These are phyloP conservation scores for Hydrolagus colliei DNA, from an alignment of 2,797 vertebrate species.

Conservation along the genomic window DNA sequence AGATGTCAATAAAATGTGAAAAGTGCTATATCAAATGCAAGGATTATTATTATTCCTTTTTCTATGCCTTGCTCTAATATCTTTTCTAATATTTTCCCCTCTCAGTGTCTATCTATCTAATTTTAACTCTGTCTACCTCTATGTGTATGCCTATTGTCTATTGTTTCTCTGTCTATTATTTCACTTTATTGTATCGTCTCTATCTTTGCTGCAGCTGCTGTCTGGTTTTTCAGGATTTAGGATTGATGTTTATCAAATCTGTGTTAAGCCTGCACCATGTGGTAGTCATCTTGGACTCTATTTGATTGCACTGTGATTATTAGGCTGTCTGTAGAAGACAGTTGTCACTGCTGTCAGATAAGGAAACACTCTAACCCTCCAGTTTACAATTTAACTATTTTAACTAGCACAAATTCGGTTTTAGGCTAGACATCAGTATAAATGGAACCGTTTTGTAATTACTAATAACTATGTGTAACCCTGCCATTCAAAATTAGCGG, in stretches of 20 bases:
- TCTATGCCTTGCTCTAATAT: neutral
- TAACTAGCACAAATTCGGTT: neutral
- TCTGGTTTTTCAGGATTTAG: neutral
- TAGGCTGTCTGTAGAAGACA: neutral
- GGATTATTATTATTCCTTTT: neutral
- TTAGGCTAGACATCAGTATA: neutral
- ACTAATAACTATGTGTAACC: no score
- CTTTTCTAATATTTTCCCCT: neutral
- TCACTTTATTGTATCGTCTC: neutral
- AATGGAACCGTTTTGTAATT: neutral
- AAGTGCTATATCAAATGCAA: no score
- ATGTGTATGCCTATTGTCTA: neutral
- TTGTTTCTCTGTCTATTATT: no score
- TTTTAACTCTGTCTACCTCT: constrained; percentile 3
- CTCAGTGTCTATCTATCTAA: neutral
- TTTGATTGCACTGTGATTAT: neutral
- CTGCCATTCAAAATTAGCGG: no score
- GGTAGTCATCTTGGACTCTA: neutral
- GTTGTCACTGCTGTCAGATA: no score
- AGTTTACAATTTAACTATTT: neutral
- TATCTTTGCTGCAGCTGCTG: neutral
- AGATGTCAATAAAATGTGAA: no score
- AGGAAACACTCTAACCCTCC: no score
- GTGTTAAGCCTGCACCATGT: neutral
- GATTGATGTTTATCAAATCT: neutral